phyloP scores from a whole-genome alignment of 2,113 vertebrate genomes.

The Burhinus oedicnemus region DNA sequence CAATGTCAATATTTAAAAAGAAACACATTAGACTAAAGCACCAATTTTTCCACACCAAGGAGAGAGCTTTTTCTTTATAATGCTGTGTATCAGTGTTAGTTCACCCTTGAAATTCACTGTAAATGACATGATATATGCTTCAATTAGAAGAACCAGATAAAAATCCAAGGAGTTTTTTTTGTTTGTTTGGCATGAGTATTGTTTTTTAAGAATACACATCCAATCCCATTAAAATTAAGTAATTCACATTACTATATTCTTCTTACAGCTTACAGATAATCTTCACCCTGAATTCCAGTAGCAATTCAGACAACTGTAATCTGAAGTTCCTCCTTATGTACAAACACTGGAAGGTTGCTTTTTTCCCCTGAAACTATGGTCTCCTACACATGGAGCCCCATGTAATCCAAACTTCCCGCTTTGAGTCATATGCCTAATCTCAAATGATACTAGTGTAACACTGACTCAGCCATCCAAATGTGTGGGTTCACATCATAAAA shows the following conservation, averaged over 20 bases:
- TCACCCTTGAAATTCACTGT: not conserved
- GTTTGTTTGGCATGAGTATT: not conserved
- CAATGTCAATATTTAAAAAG: not conserved
- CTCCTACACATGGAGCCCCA: not conserved
- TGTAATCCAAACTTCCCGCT: not conserved
- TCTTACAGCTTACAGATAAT: not conserved
- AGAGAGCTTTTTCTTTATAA: not conserved
- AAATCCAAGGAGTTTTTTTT: not conserved
- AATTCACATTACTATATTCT: not conserved
- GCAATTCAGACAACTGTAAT: not conserved
- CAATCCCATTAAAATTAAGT: not conserved
- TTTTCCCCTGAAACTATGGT: not conserved
- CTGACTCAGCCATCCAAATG: not conserved
- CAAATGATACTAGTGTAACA: not conserved
- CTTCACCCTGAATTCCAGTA: not conserved
- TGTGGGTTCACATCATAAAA: not conserved
- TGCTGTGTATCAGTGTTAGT: not conserved
- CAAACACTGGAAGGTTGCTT: not conserved
- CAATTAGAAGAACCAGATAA: not conserved
- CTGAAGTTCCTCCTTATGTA: not conserved
- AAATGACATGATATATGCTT: not conserved
- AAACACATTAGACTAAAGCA: not conserved
- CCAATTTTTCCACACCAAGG: not conserved
- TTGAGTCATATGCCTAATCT: not conserved
- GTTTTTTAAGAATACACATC: not conserved